Conservation (phyloP, 2,113 vertebrate genomes). For the Neodontobutis hainanensis region DNA sequence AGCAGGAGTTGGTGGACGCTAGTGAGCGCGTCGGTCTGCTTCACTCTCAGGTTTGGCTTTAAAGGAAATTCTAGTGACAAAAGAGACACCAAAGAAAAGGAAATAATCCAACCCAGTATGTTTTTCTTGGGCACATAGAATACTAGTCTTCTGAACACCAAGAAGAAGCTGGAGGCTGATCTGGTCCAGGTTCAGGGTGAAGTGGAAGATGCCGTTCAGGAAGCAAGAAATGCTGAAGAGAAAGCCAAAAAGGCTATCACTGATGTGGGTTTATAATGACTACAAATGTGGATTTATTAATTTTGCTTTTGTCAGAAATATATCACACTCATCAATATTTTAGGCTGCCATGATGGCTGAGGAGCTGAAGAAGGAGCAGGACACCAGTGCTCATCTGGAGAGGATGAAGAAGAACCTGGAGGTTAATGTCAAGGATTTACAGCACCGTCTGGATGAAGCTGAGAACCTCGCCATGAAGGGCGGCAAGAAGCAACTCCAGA, state of each 20-base stretch:
- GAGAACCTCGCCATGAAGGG: constrained; percentile 87
- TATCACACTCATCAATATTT: not conserved
- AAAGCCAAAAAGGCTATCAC: constrained; percentile 96
- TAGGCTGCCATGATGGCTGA: constrained; percentile 88
- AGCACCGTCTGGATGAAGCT: constrained; percentile 90
- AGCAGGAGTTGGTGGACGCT: constrained; percentile 89
- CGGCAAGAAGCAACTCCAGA: constrained; percentile 87
- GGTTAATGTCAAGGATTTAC: constrained; percentile 79
- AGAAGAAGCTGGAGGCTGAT: constrained; percentile 70
- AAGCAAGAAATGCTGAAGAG: constrained; percentile 86
- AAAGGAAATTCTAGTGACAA: not conserved
- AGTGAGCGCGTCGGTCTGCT: constrained; percentile 90
- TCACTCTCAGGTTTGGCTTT: constrained; percentile 83
- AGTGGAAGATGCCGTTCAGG: constrained; percentile 69
- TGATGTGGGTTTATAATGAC: constrained; percentile 68
- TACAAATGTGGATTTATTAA: too few relatives aligned
- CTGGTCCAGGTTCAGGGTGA: constrained; percentile 68
- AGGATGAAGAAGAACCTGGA: constrained; percentile 98
- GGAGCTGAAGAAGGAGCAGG: constrained; percentile 91
- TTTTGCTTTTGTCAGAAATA: not conserved
- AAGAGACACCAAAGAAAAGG: not conserved
- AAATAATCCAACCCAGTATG: not conserved
- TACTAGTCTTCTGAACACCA: constrained; percentile 71
- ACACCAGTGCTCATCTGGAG: constrained; percentile 90
- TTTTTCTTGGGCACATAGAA: constrained; percentile 43